Evolutionary conservation across 2,888 invertebrate species (phyloP).

Genomic region (Dusona sp.): DNA sequence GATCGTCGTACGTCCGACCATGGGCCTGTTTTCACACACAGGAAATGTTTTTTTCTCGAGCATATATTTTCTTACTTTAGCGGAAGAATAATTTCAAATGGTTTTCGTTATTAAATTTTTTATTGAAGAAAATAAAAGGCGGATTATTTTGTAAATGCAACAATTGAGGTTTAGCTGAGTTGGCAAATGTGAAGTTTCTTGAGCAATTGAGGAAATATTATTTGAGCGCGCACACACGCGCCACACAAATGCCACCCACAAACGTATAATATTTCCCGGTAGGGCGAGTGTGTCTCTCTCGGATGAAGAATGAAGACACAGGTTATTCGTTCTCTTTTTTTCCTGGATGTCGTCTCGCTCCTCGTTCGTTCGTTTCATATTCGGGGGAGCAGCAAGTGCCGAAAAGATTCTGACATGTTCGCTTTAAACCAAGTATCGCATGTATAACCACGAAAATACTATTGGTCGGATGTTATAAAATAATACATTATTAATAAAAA

Average conservation of each 20-base stretch:
- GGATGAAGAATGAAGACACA: not conserved
- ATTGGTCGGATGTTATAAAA: not conserved
- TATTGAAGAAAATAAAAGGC: not conserved
- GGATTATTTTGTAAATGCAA: not conserved
- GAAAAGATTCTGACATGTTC: slow-evolving; percentile 23
- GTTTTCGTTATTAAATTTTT: not conserved
- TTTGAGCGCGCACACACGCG: not conserved
- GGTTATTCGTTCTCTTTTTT: slow-evolving; percentile 3
- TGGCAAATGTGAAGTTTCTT: not conserved
- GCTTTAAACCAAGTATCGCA: not conserved
- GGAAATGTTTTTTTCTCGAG: not conserved
- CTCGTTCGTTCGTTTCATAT: slow-evolving; percentile 13
- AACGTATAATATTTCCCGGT: slow-evolving; percentile 11
- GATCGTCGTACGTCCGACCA: not conserved
- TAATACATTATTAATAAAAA: not conserved
- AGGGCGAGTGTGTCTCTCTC: not conserved
- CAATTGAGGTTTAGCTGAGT: not conserved
- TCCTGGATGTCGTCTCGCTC: not conserved
- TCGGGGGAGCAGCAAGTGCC: slow-evolving; percentile 27
- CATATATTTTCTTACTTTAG: not conserved
- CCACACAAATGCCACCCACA: not conserved
- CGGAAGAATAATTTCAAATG: not conserved
- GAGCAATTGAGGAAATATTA: not conserved
- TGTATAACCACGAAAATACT: slow-evolving; percentile 16
- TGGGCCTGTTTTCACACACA: not conserved